Evolutionary conservation across 2,797 vertebrate genomes (phyloP).

Genomic region (Pelobates cultripes): DNA sequence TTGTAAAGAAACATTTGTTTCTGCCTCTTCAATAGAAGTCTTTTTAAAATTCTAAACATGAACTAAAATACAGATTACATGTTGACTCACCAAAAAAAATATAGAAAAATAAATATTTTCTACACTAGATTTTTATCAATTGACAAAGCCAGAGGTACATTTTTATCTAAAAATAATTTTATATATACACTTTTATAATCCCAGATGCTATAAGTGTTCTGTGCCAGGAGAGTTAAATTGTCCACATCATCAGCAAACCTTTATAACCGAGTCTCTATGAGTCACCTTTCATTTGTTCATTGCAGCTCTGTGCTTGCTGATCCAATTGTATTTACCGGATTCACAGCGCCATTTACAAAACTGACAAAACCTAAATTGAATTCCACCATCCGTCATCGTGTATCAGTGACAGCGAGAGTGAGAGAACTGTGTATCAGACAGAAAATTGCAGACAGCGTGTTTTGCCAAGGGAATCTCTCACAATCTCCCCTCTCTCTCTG

Average conservation of each 20-base stretch:
- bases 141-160: too few species aligned
- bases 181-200: too few species aligned
- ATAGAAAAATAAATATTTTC: too few species aligned
- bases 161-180: too few species aligned
- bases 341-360: constrained; percentile 69
- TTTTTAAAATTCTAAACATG: too few species aligned
- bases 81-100: too few species aligned
- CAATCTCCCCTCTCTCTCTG: constrained; percentile 14
- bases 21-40: too few species aligned
- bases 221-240: constrained; percentile 42
- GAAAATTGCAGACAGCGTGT: constrained; percentile 62
- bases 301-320: constrained; percentile 67
- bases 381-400: constrained; percentile 63
- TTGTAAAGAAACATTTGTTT: too few species aligned
- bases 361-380: constrained; percentile 76
- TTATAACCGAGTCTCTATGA: constrained; percentile 69
- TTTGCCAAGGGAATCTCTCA: constrained; percentile 43
- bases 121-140: too few species aligned
- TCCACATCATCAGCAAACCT: constrained; percentile 59
- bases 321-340: constrained; percentile 71
- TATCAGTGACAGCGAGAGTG: constrained; percentile 61
- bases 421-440: constrained; percentile 55
- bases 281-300: constrained; percentile 66
- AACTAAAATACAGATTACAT: too few species aligned
- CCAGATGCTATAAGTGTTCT: too few species aligned